Base-by-base conservation (phyloP, 2,113 vertebrate species). In the Callorhinus ursinus region DNA sequence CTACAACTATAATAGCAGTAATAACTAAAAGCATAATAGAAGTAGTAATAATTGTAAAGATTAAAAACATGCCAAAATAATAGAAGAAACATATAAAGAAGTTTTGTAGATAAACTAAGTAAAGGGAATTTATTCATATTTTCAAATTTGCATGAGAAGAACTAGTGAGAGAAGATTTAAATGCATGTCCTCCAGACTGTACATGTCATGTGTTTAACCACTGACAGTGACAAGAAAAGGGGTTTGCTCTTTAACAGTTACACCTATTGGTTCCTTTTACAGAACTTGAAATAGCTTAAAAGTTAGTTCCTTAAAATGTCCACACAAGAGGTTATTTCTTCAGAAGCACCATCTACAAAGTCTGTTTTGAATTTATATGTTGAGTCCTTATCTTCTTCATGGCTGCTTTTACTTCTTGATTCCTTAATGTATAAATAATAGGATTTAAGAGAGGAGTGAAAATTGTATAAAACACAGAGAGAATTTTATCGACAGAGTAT, bases 351-450 rank as follows among this genome's bases (percentile, higher is more conserved):
- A 93, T n/a, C n/a, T 97, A 90, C n/a, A 95, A 81, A 24, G 24
- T 19, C 2, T 67, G 90, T 15, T 80, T 86, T 39, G 16, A 83
- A 91, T 96, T 91, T 69, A 53, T 88, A 57, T 71, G 42, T 77
- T 5, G 53, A 79, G 31, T 80, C 36, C 57, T 89, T 92, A 97
- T 93, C 51, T 94, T 96, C 82, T 83, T 96, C 61, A 96, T 94
- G 9, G 94, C 86, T 74, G 49, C 79, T 77, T 95, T 98, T 65
- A 93, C 94, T 36, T 96, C 92, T 90, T 88, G 69, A 85, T 97
- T 97, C 83, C 94, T 96, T 63, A 96, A 59, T 67, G 95, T 96
- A 55, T 97, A 98, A 87, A 96, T 96, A 39, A 96, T 89, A 46
- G 95, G 95, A 86, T 97, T 98, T 77, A 97, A 63, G 22, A 97